phyloP scores from a whole-genome alignment of 2,888 invertebrate genomes.

The Blastobasis adustella region DNA sequence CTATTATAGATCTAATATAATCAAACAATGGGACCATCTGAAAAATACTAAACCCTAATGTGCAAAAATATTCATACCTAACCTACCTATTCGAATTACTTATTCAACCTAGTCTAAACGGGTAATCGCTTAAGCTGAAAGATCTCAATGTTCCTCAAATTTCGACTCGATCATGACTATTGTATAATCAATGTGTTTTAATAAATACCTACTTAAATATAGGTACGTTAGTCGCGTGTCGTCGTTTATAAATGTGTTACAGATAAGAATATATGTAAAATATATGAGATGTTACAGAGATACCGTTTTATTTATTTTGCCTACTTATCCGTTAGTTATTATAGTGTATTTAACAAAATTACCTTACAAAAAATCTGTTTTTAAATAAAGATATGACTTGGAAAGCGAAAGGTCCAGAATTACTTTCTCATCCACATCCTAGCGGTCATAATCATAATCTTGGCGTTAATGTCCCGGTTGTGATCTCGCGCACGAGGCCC shows the following conservation, averaged over 20 bases:
- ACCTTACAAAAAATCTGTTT: neutral
- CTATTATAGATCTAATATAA: too few species aligned
- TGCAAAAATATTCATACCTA: neutral
- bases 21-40: too few species aligned
- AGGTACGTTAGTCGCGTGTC: conserved; percentile 31
- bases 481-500: too few species aligned
- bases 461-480: too few species aligned
- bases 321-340: neutral
- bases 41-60: neutral
- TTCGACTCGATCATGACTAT: conserved; percentile 22
- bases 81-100: neutral
- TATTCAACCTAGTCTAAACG: conserved; percentile 1
- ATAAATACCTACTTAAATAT: conserved; percentile 18
- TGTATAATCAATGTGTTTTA: conserved; percentile 41
- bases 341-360: neutral
- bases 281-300: conserved; percentile 56
- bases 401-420: too few species aligned
- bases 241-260: conserved; percentile 36
- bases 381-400: too few species aligned
- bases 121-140: conserved; percentile 3
- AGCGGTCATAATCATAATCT: too few species aligned
- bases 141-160: conserved; percentile 19
- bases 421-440: too few species aligned
- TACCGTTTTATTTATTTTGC: neutral
- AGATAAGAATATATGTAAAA: conserved; percentile 33